These are phyloP conservation scores for Mesorhabditis belari DNA, from an alignment of 2,888 invertebrate species.

Conservation along the genomic window DNA sequence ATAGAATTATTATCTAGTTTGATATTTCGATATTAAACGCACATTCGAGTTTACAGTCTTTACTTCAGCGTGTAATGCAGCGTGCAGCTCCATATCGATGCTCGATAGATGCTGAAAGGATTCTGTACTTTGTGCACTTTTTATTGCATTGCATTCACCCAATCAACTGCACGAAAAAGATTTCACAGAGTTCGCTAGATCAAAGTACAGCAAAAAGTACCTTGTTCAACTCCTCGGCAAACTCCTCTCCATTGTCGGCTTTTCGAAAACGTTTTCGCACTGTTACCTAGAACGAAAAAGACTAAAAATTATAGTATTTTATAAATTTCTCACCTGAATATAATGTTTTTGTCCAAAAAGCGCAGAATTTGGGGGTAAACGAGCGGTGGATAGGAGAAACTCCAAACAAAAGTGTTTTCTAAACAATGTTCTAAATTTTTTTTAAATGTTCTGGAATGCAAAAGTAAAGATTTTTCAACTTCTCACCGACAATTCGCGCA, in stretches of 20 bases:
- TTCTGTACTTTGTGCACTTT: too few relatives aligned
- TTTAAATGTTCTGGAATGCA: too few relatives aligned
- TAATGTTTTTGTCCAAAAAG: slow-evolving; percentile 18
- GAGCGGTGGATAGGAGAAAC: slow-evolving; percentile 18
- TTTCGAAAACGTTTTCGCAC: neutral
- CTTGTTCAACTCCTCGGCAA: neutral
- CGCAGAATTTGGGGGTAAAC: slow-evolving; percentile 15
- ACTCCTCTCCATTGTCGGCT: neutral
- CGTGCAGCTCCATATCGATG: slow-evolving; percentile 25
- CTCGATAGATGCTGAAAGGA: slow-evolving; percentile 19
- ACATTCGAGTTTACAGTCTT: slow-evolving; percentile 13
- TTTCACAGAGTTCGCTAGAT: too few relatives aligned
- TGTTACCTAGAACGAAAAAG: neutral
- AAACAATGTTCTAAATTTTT: neutral
- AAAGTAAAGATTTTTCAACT: too few relatives aligned
- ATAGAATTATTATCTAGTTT: too few relatives aligned
- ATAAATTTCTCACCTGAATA: slow-evolving; percentile 8
- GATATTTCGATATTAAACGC: too few relatives aligned
- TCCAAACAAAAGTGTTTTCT: slow-evolving; percentile 1
- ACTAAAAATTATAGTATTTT: neutral
- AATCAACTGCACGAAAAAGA: too few relatives aligned
- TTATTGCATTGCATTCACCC: neutral
- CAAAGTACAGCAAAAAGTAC: neutral
- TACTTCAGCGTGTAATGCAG: slow-evolving; percentile 19
- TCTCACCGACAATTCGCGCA: neutral